These are phyloP conservation scores for Dascillus cervinus DNA, from an alignment of 2,888 invertebrate genomes.

Conservation along the genomic window DNA sequence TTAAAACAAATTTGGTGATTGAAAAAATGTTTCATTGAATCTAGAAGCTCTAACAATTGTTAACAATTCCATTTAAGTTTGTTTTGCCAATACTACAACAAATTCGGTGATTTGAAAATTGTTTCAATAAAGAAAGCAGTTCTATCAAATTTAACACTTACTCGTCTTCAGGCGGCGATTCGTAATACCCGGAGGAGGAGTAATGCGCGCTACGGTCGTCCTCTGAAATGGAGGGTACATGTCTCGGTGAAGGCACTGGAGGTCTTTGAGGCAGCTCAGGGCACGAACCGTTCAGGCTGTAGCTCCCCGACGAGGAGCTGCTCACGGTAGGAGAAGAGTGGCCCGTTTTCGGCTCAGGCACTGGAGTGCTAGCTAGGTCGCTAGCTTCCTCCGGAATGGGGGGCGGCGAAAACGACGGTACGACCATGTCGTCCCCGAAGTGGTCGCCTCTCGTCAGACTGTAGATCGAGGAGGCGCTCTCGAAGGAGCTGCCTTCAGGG, in stretches of 20 bases:
- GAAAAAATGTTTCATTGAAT: too few relatives aligned
- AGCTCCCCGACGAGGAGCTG: slow-evolving; percentile 52
- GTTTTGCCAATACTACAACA: too few relatives aligned
- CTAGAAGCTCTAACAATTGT: slow-evolving; percentile 1
- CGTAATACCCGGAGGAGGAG: slow-evolving; percentile 68
- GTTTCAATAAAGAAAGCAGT: too few relatives aligned
- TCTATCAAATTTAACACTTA: slow-evolving; percentile 39
- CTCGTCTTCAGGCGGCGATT: slow-evolving; percentile 64
- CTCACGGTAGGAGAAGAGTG: slow-evolving; percentile 50
- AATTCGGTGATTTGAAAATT: too few relatives aligned
- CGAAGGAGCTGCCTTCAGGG: slow-evolving; percentile 78
- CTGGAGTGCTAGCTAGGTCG: slow-evolving; percentile 36
- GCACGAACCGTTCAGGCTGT: slow-evolving; percentile 44
- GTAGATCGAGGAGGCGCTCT: slow-evolving; percentile 76
- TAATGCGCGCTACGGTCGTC: slow-evolving; percentile 63
- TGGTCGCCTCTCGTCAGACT: slow-evolving; percentile 68
- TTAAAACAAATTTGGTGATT: too few relatives aligned
- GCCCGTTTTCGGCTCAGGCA: slow-evolving; percentile 33
- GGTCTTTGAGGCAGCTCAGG: slow-evolving; percentile 39
- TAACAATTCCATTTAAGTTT: too few relatives aligned
- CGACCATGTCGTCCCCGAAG: slow-evolving; percentile 55
- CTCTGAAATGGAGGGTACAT: slow-evolving; percentile 51
- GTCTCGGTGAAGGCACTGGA: slow-evolving; percentile 31
- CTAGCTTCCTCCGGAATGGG: slow-evolving; percentile 47
- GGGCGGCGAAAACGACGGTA: slow-evolving; percentile 54